These are phyloP conservation scores for Eupithecia inturbata DNA, from an alignment of 2,888 invertebrate species.

Conservation along the genomic window DNA sequence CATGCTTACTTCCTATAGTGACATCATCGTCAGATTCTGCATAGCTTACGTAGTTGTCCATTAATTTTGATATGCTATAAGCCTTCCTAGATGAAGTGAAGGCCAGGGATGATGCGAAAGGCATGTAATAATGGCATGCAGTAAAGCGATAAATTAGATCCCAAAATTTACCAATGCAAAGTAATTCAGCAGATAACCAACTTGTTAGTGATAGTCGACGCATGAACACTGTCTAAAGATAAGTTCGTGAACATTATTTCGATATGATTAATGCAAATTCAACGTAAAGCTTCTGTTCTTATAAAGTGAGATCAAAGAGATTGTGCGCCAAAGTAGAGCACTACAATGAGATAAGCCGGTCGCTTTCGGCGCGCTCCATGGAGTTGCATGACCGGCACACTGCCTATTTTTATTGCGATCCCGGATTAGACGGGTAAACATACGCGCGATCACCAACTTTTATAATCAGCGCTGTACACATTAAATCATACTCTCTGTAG, in stretches of 20 bases:
- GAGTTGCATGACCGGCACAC: conserved; percentile 66
- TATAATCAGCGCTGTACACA: conserved; percentile 45
- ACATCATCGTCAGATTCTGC: conserved; percentile 46
- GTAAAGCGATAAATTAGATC: neutral
- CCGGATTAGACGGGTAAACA: conserved; percentile 64
- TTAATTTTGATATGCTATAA: conserved; percentile 44
- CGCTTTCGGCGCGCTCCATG: conserved; percentile 55
- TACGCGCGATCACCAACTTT: conserved; percentile 56
- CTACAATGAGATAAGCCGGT: conserved; percentile 40
- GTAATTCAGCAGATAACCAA: neutral
- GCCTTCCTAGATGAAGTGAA: conserved; percentile 26
- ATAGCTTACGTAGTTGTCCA: conserved; percentile 35
- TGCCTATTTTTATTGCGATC: conserved; percentile 72
- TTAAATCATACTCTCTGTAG: conserved; percentile 49
- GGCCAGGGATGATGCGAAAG: conserved; percentile 22
- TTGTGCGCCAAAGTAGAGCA: conserved; percentile 38
- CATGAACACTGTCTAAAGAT: conserved; percentile 1
- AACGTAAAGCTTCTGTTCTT: conserved; percentile 3
- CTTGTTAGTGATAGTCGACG: neutral
- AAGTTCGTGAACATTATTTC: conserved; percentile 1
- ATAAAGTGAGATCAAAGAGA: conserved; percentile 43
- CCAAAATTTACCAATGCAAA: neutral
- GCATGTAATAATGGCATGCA: neutral
- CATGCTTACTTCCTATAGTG: conserved; percentile 38
- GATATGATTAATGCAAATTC: conserved; percentile 3